Base-by-base conservation (phyloP, 2,797 vertebrate species). In the Spatula clypeata region DNA sequence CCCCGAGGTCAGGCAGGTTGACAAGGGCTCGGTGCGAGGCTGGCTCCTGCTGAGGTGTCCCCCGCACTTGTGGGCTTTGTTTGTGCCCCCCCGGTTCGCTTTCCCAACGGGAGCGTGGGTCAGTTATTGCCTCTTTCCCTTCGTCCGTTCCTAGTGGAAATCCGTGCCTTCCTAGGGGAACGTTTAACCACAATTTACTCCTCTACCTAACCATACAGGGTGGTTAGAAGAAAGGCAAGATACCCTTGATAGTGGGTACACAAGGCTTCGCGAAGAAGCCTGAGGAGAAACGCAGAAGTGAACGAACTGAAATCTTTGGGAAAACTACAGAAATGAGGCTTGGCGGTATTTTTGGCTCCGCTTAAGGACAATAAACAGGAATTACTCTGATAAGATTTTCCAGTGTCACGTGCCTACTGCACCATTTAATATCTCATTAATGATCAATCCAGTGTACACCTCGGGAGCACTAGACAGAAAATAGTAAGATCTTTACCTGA, bases 311-410 rank as follows among this genome's bases (percentile, higher is more conserved):
- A 32, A 7, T n/a, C 65, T 69, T 18, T 61, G 73, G 83, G 27
- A 72, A 51, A 6, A 32, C 34, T 32, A 60, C 64, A 58, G 74
- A 34, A 64, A 20, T 40, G 57, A 42, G 66, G 75, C 79, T 81
- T 85, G 79, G 64, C 60, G 7, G 67, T 64, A 15, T 14, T 79
- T 81, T 93, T 85, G 74, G 77, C 75, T 83, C 69, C 2, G 3
- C 72, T 74, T 67, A 55, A 66, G 90, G 83, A 73, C 74, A 54
- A 71, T 87, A 93, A 97, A 86, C 85, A 90, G 72, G 66, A 91
- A 14, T 91, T 71, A 31, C n/a, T 36, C 61, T 91, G 93, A 94
- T 96, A 81, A 95, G 85, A 27, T 58, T 94, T 71, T 74, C 72
- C 62, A 44, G 1, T 55, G 16, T 84, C 90, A 84, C 44, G 70